Evolutionary conservation across 2,888 invertebrate genomes (phyloP).

Genomic region (Stenchaetothrips biformis): DNA sequence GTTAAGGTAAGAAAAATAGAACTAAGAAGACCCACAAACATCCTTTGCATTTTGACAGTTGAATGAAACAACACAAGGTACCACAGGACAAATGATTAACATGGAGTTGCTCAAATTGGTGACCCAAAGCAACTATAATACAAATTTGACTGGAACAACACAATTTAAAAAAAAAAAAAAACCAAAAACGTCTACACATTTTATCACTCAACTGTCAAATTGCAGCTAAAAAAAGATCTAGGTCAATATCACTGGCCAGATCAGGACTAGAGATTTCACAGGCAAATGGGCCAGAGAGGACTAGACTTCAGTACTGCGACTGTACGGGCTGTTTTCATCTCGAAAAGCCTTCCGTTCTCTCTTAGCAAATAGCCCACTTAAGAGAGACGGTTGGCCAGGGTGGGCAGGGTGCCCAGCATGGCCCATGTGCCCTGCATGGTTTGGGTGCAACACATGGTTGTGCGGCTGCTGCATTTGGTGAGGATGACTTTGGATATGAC

Average conservation of each 20-base stretch:
- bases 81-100: neutral
- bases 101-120: neutral
- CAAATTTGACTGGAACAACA: neutral
- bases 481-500: constrained; percentile 5
- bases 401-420: constrained; percentile 2
- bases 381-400: constrained; percentile 54
- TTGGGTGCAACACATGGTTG: constrained; percentile 1
- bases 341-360: constrained; percentile 55
- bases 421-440: neutral
- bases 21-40: constrained; percentile 14
- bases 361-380: constrained; percentile 55
- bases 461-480: neutral
- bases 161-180: neutral
- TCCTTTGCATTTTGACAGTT: constrained; percentile 2
- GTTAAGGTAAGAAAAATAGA: neutral
- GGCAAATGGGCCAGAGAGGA: neutral
- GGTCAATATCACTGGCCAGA: constrained; percentile 20
- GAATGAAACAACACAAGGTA: neutral
- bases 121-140: neutral
- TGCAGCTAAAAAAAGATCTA: neutral
- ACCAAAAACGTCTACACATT: neutral
- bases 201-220: constrained; percentile 1
- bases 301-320: constrained; percentile 47
- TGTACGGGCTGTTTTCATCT: constrained; percentile 48
- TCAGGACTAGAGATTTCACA: constrained; percentile 12